A percentile compares a stretch with the other conserved stretches of the same genome.
These are phyloP conservation scores for Disparrhopalites patrizii DNA, from an alignment of 2,888 invertebrate genomes.

Conservation along the genomic window DNA sequence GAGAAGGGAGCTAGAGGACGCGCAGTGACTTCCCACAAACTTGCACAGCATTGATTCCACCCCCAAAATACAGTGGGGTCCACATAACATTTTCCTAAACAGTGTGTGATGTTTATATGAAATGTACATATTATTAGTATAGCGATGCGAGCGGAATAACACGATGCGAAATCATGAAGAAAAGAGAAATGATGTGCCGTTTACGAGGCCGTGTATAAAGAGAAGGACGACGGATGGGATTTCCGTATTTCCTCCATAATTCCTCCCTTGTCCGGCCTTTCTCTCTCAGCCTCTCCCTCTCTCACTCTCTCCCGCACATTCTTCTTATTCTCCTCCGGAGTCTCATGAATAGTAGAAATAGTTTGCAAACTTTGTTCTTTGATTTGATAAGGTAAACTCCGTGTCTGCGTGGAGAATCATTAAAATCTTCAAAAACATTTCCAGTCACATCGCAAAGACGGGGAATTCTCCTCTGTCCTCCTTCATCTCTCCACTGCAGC, in stretches of 20 bases:
- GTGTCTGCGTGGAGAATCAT: constrained; percentile 1
- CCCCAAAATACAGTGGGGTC: too few species aligned
- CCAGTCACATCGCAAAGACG: too few species aligned
- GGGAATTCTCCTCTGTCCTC: too few species aligned
- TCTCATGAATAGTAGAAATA: constrained; percentile 7
- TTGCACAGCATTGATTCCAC: not conserved
- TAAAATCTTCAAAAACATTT: not conserved
- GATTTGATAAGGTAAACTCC: not conserved
- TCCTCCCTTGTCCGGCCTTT: not conserved
- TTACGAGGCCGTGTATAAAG: not conserved
- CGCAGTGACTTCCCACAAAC: not conserved
- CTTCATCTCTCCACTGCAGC: too few species aligned
- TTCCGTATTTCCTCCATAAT: not conserved
- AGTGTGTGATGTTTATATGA: not conserved
- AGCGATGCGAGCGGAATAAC: not conserved
- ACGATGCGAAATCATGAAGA: not conserved
- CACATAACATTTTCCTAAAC: not conserved
- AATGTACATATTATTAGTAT: too few species aligned
- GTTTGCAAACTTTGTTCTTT: not conserved
- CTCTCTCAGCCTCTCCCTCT: not conserved
- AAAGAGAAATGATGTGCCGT: not conserved
- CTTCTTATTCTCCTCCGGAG: not conserved
- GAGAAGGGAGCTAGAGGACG: not conserved
- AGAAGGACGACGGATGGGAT: too few species aligned
- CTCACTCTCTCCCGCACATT: not conserved